These are phyloP conservation scores for Halictus rubicundus DNA, from an alignment of 1,140 invertebrate genomes.

Conservation along the genomic window DNA sequence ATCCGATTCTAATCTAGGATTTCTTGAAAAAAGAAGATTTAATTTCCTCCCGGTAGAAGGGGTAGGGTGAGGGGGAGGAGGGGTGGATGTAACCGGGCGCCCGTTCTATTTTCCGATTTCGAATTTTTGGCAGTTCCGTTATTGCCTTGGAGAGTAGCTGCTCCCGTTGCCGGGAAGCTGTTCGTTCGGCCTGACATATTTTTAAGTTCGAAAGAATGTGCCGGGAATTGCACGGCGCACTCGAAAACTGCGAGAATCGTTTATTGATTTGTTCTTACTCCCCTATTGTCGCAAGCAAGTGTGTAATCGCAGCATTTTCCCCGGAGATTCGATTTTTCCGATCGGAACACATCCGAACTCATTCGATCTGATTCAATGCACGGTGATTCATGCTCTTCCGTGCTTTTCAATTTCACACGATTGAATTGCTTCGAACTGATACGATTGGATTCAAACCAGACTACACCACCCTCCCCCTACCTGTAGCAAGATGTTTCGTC, in stretches of 20 bases:
- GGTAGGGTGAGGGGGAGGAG: background rate
- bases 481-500: slow-evolving; percentile 13
- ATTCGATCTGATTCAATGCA: slow-evolving; percentile 48
- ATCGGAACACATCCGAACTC: slow-evolving; percentile 46
- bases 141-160: too few relatives aligned
- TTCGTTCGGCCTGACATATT: background rate
- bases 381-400: slow-evolving; percentile 46
- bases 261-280: slow-evolving; percentile 38
- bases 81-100: background rate
- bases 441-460: slow-evolving; percentile 28
- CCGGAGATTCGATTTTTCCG: slow-evolving; percentile 45
- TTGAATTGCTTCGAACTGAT: slow-evolving; percentile 47
- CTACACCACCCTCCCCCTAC: background rate
- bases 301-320: slow-evolving; percentile 46
- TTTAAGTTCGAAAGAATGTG: background rate
- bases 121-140: background rate
- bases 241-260: slow-evolving; percentile 1
- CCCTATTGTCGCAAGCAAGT: slow-evolving; percentile 43
- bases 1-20: background rate
- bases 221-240: background rate
- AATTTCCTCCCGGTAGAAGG: background rate
- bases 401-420: slow-evolving; percentile 48
- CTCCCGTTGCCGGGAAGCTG: too few relatives aligned
- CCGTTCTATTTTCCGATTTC: background rate
- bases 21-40: background rate